Evolutionary conservation across 2,888 invertebrate species (phyloP), one percentile per base, ranked within the genome.

Genomic region (Drosophila picticornis): DNA sequence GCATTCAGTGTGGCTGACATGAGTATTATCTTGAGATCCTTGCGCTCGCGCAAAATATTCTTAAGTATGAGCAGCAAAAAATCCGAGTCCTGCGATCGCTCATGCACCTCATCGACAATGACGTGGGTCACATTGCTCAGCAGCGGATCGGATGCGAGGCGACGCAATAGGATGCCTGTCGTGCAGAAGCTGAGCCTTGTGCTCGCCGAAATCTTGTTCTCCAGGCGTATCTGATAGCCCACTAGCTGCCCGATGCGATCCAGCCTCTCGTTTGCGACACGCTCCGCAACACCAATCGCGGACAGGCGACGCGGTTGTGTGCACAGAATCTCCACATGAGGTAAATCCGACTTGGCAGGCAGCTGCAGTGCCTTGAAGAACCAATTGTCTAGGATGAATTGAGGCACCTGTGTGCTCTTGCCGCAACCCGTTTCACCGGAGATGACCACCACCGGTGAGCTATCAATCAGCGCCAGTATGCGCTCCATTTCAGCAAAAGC

Each of bases 1-100:
- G 97, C 96, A 92, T 98, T 98, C 84, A 99, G 93, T 0, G 98
- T 98, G 3, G 99, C 99, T 91, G 98, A 98, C 98, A 99, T 99
- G 9, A 99, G 94, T 87, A 99, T 95, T 1, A 99, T 94, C 84
- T 96, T 97, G 60, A 98, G 93, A 90, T 98, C 96, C 55, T 95
- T 95, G 68, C 97, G 95, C 63, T 95, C 94, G 72, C 94, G 94
- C 61, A 98, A 93, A 60, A 98, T 94, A 90, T 97, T 96, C 92
- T 96, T 96, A 46, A 99, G 92, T 25, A 98, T 96, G 69, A 98
- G 95, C 46, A 99, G 93, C 9, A 99, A 94, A 91, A 98, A 98
- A 93, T 99, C 99, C 81, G 98, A 97, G 91, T 97, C 97, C 87
- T 97, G 97, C 32, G 97, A 97, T 62, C 99, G 94, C 92, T 99